Evolutionary conservation across 2,113 vertebrate genomes (phyloP).

Genomic region (Ochotona curzoniae): DNA sequence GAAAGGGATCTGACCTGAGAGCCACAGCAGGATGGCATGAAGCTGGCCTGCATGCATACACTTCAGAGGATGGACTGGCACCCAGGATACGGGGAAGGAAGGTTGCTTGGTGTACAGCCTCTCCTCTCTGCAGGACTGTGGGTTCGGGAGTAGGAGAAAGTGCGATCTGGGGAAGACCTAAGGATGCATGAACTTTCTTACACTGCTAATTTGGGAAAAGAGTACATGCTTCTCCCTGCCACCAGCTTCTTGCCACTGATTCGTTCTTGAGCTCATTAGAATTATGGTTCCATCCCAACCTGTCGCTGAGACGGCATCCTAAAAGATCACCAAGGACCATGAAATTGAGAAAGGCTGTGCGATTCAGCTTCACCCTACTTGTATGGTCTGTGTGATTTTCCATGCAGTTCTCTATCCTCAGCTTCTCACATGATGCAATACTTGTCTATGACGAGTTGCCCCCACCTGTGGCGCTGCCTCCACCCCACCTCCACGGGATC

Average conservation of each 20-base stretch:
- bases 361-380: background rate
- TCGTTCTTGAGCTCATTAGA: background rate
- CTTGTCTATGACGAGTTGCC: background rate
- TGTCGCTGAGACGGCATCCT: background rate
- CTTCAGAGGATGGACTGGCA: background rate
- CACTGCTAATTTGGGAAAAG: background rate
- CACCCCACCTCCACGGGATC: too few species aligned
- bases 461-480: fast-evolving
- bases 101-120: background rate
- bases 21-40: background rate
- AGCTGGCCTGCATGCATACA: background rate
- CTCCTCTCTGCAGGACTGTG: background rate
- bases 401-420: background rate
- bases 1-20: background rate
- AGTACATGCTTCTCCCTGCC: background rate
- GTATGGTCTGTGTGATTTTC: background rate
- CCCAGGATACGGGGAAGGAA: background rate
- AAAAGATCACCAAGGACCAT: background rate
- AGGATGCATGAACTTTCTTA: background rate
- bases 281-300: background rate
- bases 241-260: background rate
- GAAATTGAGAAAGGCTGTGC: background rate
- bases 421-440: background rate
- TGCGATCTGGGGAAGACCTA: background rate
- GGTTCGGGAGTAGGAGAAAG: background rate